phyloP scores from a whole-genome alignment of 2,113 vertebrate species.

The Pituophis catenifer region DNA sequence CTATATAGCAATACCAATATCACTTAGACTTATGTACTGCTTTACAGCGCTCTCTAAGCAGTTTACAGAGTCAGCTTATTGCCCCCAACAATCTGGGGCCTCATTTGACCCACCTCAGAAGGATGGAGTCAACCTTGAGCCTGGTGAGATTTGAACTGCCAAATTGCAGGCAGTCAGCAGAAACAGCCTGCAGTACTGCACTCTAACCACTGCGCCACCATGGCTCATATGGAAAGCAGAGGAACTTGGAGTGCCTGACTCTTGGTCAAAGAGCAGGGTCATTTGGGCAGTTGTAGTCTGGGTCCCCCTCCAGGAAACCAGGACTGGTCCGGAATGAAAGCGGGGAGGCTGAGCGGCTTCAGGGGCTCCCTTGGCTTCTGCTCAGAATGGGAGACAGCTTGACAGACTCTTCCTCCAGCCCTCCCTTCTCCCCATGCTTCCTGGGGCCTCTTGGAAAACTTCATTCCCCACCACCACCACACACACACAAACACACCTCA shows the following conservation, averaged over 20 bases:
- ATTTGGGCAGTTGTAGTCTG: neutral
- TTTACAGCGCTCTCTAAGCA: no score
- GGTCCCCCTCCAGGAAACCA: neutral
- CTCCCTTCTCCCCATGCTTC: neutral
- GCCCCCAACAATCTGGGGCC: no score
- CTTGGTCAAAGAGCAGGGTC: neutral
- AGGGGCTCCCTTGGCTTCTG: neutral
- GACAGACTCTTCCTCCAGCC: neutral
- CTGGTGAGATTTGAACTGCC: no score
- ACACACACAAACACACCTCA: no score
- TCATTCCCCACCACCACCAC: neutral
- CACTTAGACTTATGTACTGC: no score
- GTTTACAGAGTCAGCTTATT: no score
- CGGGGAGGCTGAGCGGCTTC: neutral
- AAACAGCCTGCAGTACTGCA: no score
- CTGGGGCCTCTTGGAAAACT: accelerated
- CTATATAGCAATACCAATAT: neutral
- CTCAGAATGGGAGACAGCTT: neutral
- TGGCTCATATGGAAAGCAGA: neutral
- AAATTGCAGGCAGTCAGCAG: no score
- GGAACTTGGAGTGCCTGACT: neutral
- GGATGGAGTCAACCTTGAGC: no score
- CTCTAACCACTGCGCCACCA: no score
- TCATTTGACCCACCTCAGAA: no score
- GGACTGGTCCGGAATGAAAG: neutral